Evolutionary conservation across 2,113 vertebrate species (phyloP).

Genomic region (Chaenocephalus aceratus): DNA sequence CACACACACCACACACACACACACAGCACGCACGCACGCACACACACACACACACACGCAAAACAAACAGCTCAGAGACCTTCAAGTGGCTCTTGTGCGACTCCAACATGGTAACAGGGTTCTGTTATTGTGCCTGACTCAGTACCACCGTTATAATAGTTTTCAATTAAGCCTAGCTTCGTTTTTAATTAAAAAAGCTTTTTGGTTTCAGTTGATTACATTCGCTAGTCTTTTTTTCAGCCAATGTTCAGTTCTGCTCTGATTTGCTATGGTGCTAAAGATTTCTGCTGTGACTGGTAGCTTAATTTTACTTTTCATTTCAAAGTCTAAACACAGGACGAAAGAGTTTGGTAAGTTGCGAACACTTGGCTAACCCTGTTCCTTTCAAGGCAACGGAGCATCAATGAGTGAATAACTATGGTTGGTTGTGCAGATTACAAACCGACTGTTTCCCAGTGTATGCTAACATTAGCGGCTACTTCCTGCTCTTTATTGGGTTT

Average conservation of each 20-base stretch:
- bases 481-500: no score
- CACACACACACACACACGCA: background rate
- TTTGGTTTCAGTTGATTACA: background rate
- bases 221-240: background rate
- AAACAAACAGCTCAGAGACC: background rate
- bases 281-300: no score
- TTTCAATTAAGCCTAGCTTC: background rate
- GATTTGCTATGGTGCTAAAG: background rate
- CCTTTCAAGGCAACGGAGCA: no score
- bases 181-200: background rate
- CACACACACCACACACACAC: background rate
- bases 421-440: no score
- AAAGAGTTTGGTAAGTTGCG: no score
- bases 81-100: background rate
- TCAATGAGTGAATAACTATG: no score
- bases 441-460: no score
- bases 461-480: no score
- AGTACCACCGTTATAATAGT: background rate
- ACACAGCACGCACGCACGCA: background rate
- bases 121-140: background rate
- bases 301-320: no score
- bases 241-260: background rate
- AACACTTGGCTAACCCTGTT: no score
- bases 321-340: no score
- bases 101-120: background rate